A percentile compares a stretch with the other conserved stretches of the same genome.
Evolutionary conservation across 2,797 vertebrate genomes (phyloP).

Genomic region (Anas bernieri): DNA sequence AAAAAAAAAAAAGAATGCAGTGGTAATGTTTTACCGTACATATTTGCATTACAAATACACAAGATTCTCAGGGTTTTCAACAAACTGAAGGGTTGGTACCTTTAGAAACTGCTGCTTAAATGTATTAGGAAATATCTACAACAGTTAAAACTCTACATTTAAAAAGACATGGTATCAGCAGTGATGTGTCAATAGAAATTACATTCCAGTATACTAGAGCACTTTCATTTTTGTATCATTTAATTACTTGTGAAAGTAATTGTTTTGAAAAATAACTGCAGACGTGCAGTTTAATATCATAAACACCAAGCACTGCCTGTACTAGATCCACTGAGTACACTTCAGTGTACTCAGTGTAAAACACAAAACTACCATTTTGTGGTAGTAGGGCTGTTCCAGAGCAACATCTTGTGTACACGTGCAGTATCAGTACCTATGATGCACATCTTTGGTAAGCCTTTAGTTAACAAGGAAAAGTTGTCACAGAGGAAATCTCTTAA

Average conservation of each 20-base stretch:
- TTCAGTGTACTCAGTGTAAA: not conserved
- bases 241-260: not conserved
- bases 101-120: not conserved
- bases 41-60: not conserved
- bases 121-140: not conserved
- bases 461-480: not conserved
- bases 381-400: not conserved
- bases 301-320: not conserved
- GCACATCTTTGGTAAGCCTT: not conserved
- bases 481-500: not conserved
- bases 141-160: not conserved
- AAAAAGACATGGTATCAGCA: not conserved
- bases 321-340: not conserved
- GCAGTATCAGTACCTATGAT: not conserved
- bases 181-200: not conserved
- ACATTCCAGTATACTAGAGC: not conserved
- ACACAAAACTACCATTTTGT: not conserved
- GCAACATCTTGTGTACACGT: not conserved
- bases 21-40: not conserved
- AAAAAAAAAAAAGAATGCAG: not conserved
- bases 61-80: not conserved
- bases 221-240: not conserved
- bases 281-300: not conserved
- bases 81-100: not conserved
- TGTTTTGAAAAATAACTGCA: not conserved